These are phyloP conservation scores for Triplophysa rosa DNA, from an alignment of 2,113 vertebrate species.

Conservation along the genomic window DNA sequence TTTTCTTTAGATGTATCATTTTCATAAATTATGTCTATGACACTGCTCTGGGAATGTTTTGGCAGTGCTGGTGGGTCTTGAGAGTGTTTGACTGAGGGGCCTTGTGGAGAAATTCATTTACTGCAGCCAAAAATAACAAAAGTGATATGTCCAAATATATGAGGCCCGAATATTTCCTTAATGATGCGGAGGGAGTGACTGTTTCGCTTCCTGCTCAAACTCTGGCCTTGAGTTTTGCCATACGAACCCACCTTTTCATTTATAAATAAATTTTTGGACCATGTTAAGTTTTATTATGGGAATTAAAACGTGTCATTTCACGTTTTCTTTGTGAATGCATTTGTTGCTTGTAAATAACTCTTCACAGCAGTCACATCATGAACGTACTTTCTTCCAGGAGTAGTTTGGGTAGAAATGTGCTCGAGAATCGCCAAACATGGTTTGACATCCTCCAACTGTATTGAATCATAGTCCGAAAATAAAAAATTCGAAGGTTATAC, in stretches of 20 bases:
- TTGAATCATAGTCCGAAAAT: no score
- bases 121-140: conserved; percentile 74
- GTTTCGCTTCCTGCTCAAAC: conserved; percentile 68
- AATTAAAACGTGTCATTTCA: background rate
- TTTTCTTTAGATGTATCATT: conserved; percentile 49
- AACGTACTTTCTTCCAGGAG: no score
- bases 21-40: conserved; percentile 60
- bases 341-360: no score
- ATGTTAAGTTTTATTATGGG: background rate
- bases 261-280: background rate
- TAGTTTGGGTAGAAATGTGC: no score
- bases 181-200: conserved; percentile 68
- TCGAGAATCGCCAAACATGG: no score
- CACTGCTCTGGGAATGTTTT: conserved; percentile 69
- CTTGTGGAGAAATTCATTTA: conserved; percentile 65
- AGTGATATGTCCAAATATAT: conserved; percentile 68
- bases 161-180: conserved; percentile 72
- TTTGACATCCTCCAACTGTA: no score
- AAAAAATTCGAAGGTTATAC: no score
- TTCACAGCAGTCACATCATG: no score
- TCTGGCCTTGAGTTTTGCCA: conserved; percentile 19
- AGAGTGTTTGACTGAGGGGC: conserved; percentile 75
- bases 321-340: background rate
- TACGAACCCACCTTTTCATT: background rate
- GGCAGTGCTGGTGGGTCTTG: conserved; percentile 66